A percentile compares a stretch with the other conserved stretches of the same genome.
Evolutionary conservation across 2,113 vertebrate species (phyloP).

Genomic region (Mormyrus lacerda): DNA sequence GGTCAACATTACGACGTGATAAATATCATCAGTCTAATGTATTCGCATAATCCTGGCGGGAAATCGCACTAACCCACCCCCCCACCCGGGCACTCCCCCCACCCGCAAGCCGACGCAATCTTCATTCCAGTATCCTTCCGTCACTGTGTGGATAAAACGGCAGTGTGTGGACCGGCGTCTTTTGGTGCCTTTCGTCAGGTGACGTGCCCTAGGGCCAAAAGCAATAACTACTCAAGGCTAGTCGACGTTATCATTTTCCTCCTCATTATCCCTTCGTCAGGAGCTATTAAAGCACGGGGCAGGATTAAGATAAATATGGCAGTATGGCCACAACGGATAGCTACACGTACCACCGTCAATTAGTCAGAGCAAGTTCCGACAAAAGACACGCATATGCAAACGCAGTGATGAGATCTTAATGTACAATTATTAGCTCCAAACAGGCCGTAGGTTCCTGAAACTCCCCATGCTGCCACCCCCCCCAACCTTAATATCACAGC

Average conservation of each 20-base stretch:
- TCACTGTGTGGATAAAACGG: conserved; percentile 22
- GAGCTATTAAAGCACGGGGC: conserved; percentile 23
- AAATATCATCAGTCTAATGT: conserved; percentile 65
- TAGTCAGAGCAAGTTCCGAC: not conserved
- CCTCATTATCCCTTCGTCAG: conserved; percentile 46
- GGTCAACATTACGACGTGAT: conserved; percentile 82
- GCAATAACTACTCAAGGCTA: not conserved
- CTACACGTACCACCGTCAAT: conserved; percentile 49
- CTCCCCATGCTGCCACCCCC: conserved; percentile 16
- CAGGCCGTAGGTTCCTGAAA: conserved; percentile 39
- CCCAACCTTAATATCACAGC: not conserved
- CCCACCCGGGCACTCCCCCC: conserved; percentile 29
- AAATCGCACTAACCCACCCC: not conserved
- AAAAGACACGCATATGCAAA: not conserved
- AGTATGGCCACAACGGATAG: conserved; percentile 52
- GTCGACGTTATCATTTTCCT: conserved; percentile 38
- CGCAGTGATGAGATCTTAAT: not conserved
- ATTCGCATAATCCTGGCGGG: conserved; percentile 58
- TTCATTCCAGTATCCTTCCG: conserved; percentile 24
- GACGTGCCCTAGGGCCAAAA: conserved; percentile 29
- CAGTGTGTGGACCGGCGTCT: conserved; percentile 23
- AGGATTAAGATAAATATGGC: conserved; percentile 41
- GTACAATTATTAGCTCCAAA: conserved; percentile 19
- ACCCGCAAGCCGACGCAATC: conserved; percentile 31
- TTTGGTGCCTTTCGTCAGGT: conserved; percentile 39